These are phyloP conservation scores for Crocodylus rhombifer DNA, from an alignment of 2,797 vertebrate genomes.

Conservation along the genomic window DNA sequence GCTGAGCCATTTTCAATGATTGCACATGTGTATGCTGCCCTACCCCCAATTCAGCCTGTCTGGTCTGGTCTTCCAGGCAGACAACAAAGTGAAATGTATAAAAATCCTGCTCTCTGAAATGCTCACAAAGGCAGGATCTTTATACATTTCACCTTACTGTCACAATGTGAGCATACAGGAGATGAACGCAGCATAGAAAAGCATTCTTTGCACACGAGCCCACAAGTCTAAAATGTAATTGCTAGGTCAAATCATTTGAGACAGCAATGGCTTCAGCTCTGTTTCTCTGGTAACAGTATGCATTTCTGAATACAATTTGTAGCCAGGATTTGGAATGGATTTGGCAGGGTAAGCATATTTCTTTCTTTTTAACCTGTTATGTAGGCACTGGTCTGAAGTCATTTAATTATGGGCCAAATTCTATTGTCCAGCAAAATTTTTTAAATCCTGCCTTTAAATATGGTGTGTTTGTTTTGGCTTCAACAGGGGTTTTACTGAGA, in stretches of 20 bases:
- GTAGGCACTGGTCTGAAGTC: not conserved
- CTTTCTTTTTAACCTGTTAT: not conserved
- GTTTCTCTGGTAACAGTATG: not conserved
- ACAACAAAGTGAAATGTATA: conserved; percentile 25
- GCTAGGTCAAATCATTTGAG: conserved; percentile 21
- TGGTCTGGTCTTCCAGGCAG: conserved; percentile 7
- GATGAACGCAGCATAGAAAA: conserved; percentile 14
- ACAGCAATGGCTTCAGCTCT: not conserved
- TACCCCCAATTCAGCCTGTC: not conserved
- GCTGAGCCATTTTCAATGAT: not conserved
- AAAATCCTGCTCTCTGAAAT: conserved; percentile 33
- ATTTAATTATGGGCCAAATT: not conserved
- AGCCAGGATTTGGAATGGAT: not conserved
- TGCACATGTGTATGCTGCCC: not conserved
- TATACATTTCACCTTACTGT: not conserved
- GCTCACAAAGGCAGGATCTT: conserved; percentile 14
- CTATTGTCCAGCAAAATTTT: rapidly evolving
- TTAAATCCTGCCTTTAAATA: not conserved
- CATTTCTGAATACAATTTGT: not conserved
- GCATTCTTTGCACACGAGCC: not conserved
- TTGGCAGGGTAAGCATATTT: not conserved
- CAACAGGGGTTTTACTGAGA: not conserved
- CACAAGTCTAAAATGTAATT: conserved; percentile 5
- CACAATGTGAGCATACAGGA: conserved; percentile 19
- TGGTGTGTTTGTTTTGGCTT: not conserved